Evolutionary conservation across 2,888 invertebrate genomes (phyloP).

Genomic region (Diaperis boleti): DNA sequence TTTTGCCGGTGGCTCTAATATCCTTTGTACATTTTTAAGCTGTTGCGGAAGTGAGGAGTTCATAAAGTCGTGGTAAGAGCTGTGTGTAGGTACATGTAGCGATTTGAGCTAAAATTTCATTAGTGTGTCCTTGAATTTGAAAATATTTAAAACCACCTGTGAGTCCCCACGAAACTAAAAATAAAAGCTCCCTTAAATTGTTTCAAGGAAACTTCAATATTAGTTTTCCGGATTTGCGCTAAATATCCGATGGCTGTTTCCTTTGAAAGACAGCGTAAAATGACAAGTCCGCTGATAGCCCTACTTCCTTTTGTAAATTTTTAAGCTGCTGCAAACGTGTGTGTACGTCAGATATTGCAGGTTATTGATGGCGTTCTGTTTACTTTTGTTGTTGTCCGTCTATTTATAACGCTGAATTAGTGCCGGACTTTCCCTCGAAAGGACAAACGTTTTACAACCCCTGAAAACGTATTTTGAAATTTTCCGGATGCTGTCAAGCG

Average conservation of each 20-base stretch:
- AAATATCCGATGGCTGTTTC: slow-evolving; percentile 10
- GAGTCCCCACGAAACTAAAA: neutral
- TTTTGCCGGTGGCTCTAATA: too few species aligned
- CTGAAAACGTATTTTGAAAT: neutral
- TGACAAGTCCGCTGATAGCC: slow-evolving; percentile 6
- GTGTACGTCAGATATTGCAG: slow-evolving; percentile 29
- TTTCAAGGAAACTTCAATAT: slow-evolving; percentile 3
- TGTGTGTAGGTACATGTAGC: too few species aligned
- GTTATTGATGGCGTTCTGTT: slow-evolving; percentile 38
- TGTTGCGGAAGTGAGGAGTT: too few species aligned
- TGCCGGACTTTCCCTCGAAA: slow-evolving; percentile 15
- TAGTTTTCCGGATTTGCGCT: slow-evolving; percentile 8
- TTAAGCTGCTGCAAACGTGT: slow-evolving; percentile 4
- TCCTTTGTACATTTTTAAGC: too few species aligned
- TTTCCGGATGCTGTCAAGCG: neutral
- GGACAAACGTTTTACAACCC: neutral
- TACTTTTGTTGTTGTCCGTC: slow-evolving; percentile 34
- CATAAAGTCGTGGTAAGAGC: too few species aligned
- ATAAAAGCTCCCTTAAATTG: neutral
- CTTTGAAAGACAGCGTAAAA: slow-evolving; percentile 2
- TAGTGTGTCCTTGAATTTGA: too few species aligned
- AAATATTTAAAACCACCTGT: neutral
- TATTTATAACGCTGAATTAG: slow-evolving; percentile 30
- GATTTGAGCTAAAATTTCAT: too few species aligned
- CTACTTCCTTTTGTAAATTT: slow-evolving; percentile 1